Percentiles rank a stretch among this genome's conserved stretches.
Conservation (phyloP, 2,888 invertebrate species). For the Heliconius ethilla region DNA sequence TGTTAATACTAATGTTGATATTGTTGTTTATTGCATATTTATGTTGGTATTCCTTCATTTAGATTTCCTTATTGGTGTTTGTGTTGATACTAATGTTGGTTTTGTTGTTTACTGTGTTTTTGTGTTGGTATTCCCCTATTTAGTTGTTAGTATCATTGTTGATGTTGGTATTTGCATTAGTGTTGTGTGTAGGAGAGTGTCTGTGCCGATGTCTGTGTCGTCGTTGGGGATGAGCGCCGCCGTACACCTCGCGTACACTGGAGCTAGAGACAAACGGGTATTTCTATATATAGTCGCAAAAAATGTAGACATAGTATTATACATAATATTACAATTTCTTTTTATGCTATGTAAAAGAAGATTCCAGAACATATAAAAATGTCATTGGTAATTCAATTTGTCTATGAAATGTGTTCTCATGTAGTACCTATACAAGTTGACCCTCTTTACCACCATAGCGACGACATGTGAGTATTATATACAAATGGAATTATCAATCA, state of each 20-base stretch:
- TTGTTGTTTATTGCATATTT: neutral
- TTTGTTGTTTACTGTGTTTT: neutral
- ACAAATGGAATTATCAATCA: too few species aligned
- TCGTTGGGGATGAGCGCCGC: constrained; percentile 72
- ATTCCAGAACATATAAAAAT: neutral
- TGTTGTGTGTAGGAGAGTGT: constrained; percentile 51
- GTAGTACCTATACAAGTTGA: too few species aligned
- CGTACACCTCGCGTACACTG: constrained; percentile 73
- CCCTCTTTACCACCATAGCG: too few species aligned
- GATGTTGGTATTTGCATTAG: constrained; percentile 45
- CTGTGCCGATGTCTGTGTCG: constrained; percentile 58
- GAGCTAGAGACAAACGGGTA: constrained; percentile 53
- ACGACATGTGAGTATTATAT: too few species aligned
- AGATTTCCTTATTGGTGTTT: neutral
- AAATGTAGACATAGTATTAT: neutral
- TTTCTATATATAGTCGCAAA: neutral
- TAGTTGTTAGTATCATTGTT: constrained; percentile 11
- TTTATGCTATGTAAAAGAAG: neutral
- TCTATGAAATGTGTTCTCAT: too few species aligned
- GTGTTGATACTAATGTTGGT: neutral
- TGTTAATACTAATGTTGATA: neutral
- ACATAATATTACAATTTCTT: neutral
- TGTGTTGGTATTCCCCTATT: neutral
- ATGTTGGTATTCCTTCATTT: neutral
- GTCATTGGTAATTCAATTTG: neutral